Evolutionary conservation across 2,797 vertebrate species (phyloP), one percentile per base, ranked within the genome.

Genomic region (Champsocephalus gunnari): DNA sequence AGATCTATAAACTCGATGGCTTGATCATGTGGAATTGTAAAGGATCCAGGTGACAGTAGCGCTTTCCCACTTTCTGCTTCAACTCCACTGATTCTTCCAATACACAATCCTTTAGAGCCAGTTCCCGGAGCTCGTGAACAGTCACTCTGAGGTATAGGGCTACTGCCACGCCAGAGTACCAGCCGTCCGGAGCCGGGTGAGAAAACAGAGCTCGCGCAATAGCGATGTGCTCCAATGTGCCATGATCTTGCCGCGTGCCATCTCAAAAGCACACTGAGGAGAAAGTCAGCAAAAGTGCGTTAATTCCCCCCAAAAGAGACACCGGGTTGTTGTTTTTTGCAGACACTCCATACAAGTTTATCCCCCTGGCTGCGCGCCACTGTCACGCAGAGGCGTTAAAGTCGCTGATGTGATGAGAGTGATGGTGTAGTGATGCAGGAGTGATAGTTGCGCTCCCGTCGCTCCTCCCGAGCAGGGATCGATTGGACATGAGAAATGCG

Each of bases 401-500:
- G 88, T 78, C 88, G 89, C 85, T 21, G 21, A 21, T 21, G 21
- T 88, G 86, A 83, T 79, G 87, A 73, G 86, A 88, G 83, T 86
- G 88, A 87, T 80, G 89, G 68, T 77, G 32, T 59, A 75, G 83
- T 86, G 92, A 93, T 91, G 91, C 84, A 77, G 82, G 87, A 89
- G 84, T 91, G 92, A 93, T 89, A 93, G 92, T 91, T 88, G 93
- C 92, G 89, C 92, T 88, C 89, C 89, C 81, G 87, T 90, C 92
- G 83, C 92, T 92, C 90, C 91, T 89, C 89, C 91, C 92, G 92
- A 90, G 81, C 88, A 72, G 66, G 88, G 93, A 95, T 95, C 94
- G 94, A 95, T 96, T 94, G 93, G 92, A 94, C 93, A 85, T 86
- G 91, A 93, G 93, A 86, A 92, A 90, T 87, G 92, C 88, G 90